A percentile compares a stretch with the other conserved stretches of the same genome.
These are phyloP conservation scores for Ceyx cyanopectus DNA, from an alignment of 2,113 vertebrate genomes.

Conservation along the genomic window DNA sequence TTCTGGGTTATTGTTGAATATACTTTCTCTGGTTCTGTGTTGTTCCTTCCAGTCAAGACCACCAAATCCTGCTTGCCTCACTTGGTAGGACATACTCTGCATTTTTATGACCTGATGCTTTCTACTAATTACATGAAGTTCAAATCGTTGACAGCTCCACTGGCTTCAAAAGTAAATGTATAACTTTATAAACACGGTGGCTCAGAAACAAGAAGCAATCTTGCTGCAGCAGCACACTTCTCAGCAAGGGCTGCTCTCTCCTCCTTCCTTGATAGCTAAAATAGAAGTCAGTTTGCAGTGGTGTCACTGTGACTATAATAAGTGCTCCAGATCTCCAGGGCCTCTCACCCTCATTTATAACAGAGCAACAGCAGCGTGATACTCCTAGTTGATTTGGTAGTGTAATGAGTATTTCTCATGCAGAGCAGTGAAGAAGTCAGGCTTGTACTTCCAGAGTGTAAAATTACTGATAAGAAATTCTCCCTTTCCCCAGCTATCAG, in stretches of 20 bases:
- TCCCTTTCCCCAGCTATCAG: slow-evolving; percentile 13
- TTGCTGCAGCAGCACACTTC: slow-evolving; percentile 31
- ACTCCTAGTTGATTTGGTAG: not conserved
- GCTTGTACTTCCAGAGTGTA: slow-evolving; percentile 18
- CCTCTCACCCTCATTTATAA: not conserved
- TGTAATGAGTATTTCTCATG: not conserved
- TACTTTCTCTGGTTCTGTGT: not conserved
- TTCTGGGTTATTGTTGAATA: not conserved
- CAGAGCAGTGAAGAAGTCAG: not conserved
- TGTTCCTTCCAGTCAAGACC: not conserved
- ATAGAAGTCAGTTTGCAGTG: not conserved
- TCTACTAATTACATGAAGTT: slow-evolving; percentile 31
- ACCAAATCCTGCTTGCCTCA: not conserved
- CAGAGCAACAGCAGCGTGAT: not conserved
- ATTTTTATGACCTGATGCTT: slow-evolving; percentile 22
- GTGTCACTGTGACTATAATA: not conserved
- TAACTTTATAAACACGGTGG: slow-evolving; percentile 51
- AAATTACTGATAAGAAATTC: slow-evolving; percentile 37
- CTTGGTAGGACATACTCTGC: not conserved
- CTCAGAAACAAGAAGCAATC: not conserved
- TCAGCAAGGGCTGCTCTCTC: not conserved
- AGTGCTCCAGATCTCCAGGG: not conserved
- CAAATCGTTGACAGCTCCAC: not conserved
- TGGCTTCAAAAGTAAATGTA: slow-evolving; percentile 48
- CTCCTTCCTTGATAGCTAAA: not conserved